phyloP scores from a whole-genome alignment of 1,140 invertebrate genomes.

The Heterodera schachtii region DNA sequence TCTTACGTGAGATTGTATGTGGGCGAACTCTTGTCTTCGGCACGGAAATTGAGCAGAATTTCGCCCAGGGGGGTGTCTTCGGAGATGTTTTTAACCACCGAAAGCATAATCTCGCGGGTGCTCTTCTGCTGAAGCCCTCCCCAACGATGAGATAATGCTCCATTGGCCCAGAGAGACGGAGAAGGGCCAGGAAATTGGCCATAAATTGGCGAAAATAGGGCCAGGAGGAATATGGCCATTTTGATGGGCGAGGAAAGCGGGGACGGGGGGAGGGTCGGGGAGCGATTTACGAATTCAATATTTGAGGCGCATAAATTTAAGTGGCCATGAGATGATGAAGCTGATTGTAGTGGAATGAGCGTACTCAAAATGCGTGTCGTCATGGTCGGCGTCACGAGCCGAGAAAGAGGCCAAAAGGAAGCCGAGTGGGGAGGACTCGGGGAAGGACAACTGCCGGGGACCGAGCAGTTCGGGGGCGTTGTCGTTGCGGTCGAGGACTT shows the following conservation, averaged over 20 bases:
- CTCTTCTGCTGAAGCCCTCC: slow-evolving; percentile 26
- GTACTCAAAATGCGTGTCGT: slow-evolving; percentile 47
- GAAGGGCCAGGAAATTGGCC: slow-evolving; percentile 1
- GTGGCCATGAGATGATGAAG: neutral
- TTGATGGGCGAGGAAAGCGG: neutral
- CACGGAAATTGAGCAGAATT: slow-evolving; percentile 60
- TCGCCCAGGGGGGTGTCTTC: slow-evolving; percentile 55
- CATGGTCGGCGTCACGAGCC: slow-evolving; percentile 46
- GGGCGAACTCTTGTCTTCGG: slow-evolving; percentile 58
- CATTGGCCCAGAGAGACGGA: neutral
- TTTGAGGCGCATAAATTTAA: neutral
- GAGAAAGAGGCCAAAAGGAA: slow-evolving; percentile 41
- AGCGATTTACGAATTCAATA: neutral
- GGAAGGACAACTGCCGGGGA: slow-evolving; percentile 41
- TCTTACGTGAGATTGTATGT: slow-evolving; percentile 62
- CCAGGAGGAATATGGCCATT: slow-evolving; percentile 4
- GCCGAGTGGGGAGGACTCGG: slow-evolving; percentile 43
- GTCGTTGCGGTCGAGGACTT: slow-evolving; percentile 89
- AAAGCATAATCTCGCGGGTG: slow-evolving; percentile 57
- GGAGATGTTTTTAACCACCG: slow-evolving; percentile 61
- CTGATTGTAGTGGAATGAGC: slow-evolving; percentile 8
- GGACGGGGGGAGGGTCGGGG: slow-evolving; percentile 1
- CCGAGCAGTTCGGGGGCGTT: slow-evolving; percentile 80
- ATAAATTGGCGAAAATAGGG: slow-evolving; percentile 5
- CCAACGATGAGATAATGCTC: slow-evolving; percentile 4